Conservation (phyloP, 2,113 vertebrate genomes). For the Ceratotherium simum region DNA sequence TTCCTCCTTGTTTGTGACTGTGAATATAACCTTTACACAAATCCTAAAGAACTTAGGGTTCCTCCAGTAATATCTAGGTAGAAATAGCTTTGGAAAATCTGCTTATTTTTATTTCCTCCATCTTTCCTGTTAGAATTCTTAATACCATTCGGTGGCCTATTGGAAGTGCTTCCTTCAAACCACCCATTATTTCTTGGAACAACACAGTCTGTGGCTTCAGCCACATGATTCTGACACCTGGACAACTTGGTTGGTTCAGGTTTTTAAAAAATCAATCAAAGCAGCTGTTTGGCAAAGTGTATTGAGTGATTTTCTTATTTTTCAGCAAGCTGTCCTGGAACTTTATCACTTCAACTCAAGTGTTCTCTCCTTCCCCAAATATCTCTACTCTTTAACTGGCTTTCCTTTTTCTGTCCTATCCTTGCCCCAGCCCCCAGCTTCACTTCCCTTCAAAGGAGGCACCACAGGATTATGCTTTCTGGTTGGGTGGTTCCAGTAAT, state of each 20-base stretch:
- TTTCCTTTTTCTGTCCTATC: background rate
- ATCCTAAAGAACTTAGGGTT: slow-evolving; percentile 40
- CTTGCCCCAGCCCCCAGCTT: background rate
- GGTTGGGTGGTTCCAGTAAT: slow-evolving; percentile 70
- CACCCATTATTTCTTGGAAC: slow-evolving; percentile 69
- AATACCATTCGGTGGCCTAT: slow-evolving; percentile 37
- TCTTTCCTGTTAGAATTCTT: slow-evolving; percentile 10
- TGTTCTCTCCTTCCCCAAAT: slow-evolving; percentile 47
- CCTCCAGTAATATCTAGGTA: background rate
- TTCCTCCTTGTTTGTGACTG: slow-evolving; percentile 60
- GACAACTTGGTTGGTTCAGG: slow-evolving; percentile 54
- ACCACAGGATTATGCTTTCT: slow-evolving; percentile 76
- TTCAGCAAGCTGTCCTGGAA: slow-evolving; percentile 68
- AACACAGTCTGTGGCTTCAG: background rate
- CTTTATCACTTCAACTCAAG: slow-evolving; percentile 55
- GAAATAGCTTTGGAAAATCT: slow-evolving; percentile 16
- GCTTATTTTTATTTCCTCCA: slow-evolving; percentile 39
- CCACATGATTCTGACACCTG: slow-evolving; percentile 50
- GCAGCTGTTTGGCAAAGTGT: slow-evolving; percentile 63
- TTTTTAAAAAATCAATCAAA: slow-evolving; percentile 65
- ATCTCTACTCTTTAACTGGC: slow-evolving; percentile 1
- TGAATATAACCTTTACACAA: slow-evolving; percentile 65
- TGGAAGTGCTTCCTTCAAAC: slow-evolving; percentile 52
- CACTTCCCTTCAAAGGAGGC: slow-evolving; percentile 36
- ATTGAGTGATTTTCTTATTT: slow-evolving; percentile 72